A percentile compares a stretch with the other conserved stretches of the same genome.
Evolutionary conservation across 2,888 invertebrate genomes (phyloP).

Genomic region (Mycalesis mineus): DNA sequence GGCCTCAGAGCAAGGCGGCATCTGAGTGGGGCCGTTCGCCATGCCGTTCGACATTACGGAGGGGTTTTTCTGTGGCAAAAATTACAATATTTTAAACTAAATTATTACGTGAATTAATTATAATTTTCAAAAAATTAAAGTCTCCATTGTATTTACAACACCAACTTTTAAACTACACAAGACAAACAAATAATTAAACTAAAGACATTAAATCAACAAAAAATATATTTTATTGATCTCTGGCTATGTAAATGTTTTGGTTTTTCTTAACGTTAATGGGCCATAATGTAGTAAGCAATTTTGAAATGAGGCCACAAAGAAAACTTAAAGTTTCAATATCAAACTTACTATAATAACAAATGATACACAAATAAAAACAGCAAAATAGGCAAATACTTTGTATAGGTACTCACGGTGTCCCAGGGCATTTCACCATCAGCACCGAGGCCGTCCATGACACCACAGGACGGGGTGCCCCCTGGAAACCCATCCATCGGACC

Average conservation of each 20-base stretch:
- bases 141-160: too few relatives aligned
- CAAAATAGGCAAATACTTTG: background rate
- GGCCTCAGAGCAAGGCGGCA: constrained; percentile 65
- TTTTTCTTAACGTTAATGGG: too few relatives aligned
- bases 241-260: too few relatives aligned
- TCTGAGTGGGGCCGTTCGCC: constrained; percentile 60
- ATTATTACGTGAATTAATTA: background rate
- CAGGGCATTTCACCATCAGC: constrained; percentile 79
- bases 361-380: background rate
- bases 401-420: constrained; percentile 69
- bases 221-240: too few relatives aligned
- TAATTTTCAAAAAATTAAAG: too few relatives aligned
- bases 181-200: too few relatives aligned
- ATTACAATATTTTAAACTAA: background rate
- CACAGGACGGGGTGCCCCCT: constrained; percentile 78
- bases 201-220: too few relatives aligned
- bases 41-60: constrained; percentile 74
- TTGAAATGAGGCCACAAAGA: too few relatives aligned
- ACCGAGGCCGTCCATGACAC: constrained; percentile 79
- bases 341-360: background rate
- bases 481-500: constrained; percentile 77
- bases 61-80: constrained; percentile 65
- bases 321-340: too few relatives aligned
- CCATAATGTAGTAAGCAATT: too few relatives aligned
- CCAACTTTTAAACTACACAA: too few relatives aligned